These are phyloP conservation scores for Phrynosoma platyrhinos DNA, from an alignment of 2,113 vertebrate genomes.

Conservation along the genomic window DNA sequence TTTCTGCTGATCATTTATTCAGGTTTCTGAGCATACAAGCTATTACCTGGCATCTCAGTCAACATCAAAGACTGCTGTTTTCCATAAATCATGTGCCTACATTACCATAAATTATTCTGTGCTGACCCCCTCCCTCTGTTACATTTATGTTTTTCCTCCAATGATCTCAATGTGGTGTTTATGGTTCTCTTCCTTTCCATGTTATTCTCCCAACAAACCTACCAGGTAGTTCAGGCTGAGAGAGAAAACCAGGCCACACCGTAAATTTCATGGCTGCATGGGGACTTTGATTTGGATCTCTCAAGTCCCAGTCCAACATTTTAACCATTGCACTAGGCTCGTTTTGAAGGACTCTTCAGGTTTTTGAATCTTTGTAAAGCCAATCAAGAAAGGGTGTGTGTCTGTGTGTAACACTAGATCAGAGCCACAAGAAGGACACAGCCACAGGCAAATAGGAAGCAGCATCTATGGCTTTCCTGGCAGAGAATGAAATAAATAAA, in stretches of 20 bases:
- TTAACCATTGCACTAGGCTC: not conserved
- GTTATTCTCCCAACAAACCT: no score
- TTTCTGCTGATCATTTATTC: not conserved
- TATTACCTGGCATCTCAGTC: not conserved
- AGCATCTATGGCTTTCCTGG: no score
- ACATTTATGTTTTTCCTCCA: no score
- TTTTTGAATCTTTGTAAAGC: not conserved
- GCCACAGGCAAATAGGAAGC: not conserved
- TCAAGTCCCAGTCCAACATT: not conserved
- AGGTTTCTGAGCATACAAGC: not conserved
- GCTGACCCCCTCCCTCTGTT: rapidly evolving
- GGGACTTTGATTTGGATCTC: no score
- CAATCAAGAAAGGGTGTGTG: not conserved
- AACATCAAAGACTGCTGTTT: not conserved
- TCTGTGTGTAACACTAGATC: not conserved
- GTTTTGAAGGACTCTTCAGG: not conserved
- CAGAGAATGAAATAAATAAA: rapidly evolving
- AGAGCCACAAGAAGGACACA: not conserved
- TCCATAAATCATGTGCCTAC: not conserved
- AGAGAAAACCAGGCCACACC: no score
- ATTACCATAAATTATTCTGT: not conserved
- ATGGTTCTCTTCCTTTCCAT: no score
- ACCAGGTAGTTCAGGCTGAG: no score
- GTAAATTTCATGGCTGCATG: no score
- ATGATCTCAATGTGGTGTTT: no score